Evolutionary conservation across 2,888 invertebrate species (phyloP), one percentile per base, ranked within the genome.

Genomic region (Arrhopalites spinosus): DNA sequence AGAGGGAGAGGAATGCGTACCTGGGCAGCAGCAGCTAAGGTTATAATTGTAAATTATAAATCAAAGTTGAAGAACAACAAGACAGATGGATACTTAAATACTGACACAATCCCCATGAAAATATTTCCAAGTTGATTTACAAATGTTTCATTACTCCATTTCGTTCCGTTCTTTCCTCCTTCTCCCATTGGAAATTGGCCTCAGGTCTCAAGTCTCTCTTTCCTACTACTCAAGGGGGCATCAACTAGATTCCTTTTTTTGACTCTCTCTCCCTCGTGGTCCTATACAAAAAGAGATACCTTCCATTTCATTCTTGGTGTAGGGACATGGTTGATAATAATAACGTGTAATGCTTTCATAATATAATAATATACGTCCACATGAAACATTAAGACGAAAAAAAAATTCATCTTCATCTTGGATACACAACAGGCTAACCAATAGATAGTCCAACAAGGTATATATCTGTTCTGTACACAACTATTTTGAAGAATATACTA

Each of bases 1-100:
- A n/a, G n/a, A n/a, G n/a, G n/a, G n/a, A n/a, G 11, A 7, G 36
- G 36, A 66, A 27, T 53, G 29, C 53, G 56, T 69, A 17, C 23
- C 53, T 53, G 30, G 25, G 59, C 3, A 23, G 36, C 3, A n/a
- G 36, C n/a, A n/a, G n/a, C n/a, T n/a, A 20, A 29, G 30, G 53
- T 29, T 69, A 69, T 69, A 69, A 69, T 69, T 68, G 68, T 68
- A 43, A 69, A 69, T 53, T 69, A 53, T 69, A 69, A 69, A 69
- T 69, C 69, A 69, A 69, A 69, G 53, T 53, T 69, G 69, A 53
- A 23, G 69, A 69, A 69, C 29, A 69, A 69, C 69, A 47, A 69
- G 69, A 69, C 69, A 69, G 69, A 69, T 69, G 69, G 69, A 53
- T 69, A 30, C 69, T 69, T 56, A 68, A 68, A 69, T 69, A 69